phyloP scores from a whole-genome alignment of 1,140 invertebrate genomes.

The Bombus pascuorum region DNA sequence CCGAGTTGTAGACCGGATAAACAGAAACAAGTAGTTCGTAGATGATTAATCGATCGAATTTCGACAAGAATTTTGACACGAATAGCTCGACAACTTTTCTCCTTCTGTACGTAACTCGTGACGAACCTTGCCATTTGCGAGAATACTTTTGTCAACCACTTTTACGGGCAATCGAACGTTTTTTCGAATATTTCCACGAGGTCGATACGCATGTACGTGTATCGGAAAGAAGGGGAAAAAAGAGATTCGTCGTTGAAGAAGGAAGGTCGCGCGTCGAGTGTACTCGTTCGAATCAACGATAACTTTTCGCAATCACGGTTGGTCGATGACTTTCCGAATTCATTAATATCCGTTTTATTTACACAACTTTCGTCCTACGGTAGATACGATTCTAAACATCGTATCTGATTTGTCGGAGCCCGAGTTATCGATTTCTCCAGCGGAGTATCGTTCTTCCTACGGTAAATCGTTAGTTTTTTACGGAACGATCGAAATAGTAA shows the following conservation, averaged over 20 bases:
- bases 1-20: too few relatives aligned
- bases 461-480: background rate
- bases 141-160: background rate
- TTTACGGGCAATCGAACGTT: background rate
- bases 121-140: background rate
- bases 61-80: too few relatives aligned
- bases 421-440: background rate
- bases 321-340: conserved; percentile 19
- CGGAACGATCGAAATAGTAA: background rate
- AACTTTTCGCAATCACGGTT: conserved; percentile 3
- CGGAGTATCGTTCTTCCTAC: background rate
- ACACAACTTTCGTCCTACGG: background rate
- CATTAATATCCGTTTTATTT: conserved; percentile 17
- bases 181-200: background rate
- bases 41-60: too few relatives aligned
- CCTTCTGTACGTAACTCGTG: too few relatives aligned
- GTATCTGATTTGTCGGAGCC: background rate
- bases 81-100: too few relatives aligned
- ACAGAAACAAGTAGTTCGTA: too few relatives aligned
- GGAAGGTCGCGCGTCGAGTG: background rate
- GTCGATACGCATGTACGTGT: background rate
- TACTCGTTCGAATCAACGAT: conserved; percentile 21
- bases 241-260: background rate
- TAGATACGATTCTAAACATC: background rate
- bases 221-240: background rate